These are phyloP conservation scores for Orchestia grillus DNA, from an alignment of 1,140 invertebrate species.

Conservation along the genomic window DNA sequence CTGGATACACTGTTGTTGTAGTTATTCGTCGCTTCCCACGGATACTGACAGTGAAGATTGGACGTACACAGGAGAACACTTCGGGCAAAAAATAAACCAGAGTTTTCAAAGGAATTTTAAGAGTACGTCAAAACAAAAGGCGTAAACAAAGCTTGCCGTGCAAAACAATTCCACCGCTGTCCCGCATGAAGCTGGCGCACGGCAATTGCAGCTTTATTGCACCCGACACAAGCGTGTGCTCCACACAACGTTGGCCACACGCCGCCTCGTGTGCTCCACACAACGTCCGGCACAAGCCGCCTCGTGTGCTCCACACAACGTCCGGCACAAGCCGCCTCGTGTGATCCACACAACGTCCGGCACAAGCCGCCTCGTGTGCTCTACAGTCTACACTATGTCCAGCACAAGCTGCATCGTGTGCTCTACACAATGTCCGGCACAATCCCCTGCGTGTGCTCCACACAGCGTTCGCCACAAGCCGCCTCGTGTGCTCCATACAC, in stretches of 20 bases:
- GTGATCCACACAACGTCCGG: neutral
- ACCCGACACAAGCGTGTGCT: neutral
- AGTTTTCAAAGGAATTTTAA: constrained; percentile 41
- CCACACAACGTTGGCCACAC: neutral
- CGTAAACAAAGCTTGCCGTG: constrained; percentile 46
- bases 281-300: neutral
- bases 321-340: neutral
- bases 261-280: neutral
- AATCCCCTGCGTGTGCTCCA: neutral
- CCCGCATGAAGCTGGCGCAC: neutral
- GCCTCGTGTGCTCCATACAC: neutral
- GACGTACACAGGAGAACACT: neutral
- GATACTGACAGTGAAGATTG: neutral
- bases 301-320: neutral
- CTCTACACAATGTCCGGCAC: too few relatives aligned
- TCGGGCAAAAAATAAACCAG: neutral
- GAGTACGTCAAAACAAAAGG: constrained; percentile 44
- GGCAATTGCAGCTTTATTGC: neutral
- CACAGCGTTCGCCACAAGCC: neutral
- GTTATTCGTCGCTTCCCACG: constrained; percentile 15
- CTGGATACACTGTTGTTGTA: neutral
- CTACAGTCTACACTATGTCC: neutral
- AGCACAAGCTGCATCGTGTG: neutral
- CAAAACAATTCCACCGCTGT: constrained; percentile 21
- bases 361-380: neutral